Evolutionary conservation across 92 coral and sea anemone genomes (phyloP), one percentile per base, ranked within the genome.

Genomic region (Pocillopora grandis): DNA sequence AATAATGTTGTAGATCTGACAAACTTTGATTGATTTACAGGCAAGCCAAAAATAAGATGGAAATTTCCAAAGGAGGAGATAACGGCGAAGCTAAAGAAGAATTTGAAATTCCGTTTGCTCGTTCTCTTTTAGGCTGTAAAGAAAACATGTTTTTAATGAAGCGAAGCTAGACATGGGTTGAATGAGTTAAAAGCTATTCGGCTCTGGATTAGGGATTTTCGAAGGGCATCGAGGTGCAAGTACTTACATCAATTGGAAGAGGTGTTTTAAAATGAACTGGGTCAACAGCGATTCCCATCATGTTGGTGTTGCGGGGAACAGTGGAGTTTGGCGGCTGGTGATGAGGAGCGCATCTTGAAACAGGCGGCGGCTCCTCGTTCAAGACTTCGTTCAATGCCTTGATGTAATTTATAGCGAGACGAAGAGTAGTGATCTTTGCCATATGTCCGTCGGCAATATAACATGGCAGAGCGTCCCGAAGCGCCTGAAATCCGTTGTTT

Each of bases 381-480:
- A 97, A 86, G 19, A 97, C 99, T 76, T 95, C 99, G 59, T 94
- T 94, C 88, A 97, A 84, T 18, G 99, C 95, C 66, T 92, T 97
- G 87, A 97, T 97, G 79, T 97, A 97, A 92, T 97, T 97, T 87
- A 97, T 97, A 78, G 99, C 99, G 14, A 97, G 90, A 20, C 98
- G 88, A 2, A 97, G 85, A 18, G 99, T 97, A 63, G 99, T 97
- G 79, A 97, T 97, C 90, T 97, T 97, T 12, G 99, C 98, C 94
- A 97, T 94, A 77, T 97, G 99, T 23, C 99, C 99, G 84, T 97
- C 99, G 10, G 99, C 99, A 49, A 97, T 97, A 83, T 97, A 97
- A 76, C 99, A 97, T 4, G 99, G 99, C 56, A 97, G 87, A 3
- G 99, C 99, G 75, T 97, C 98, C 13, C 99, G 93, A 37, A 97